Conservation (phyloP, 1,140 invertebrate genomes). For the Euura lappo region DNA sequence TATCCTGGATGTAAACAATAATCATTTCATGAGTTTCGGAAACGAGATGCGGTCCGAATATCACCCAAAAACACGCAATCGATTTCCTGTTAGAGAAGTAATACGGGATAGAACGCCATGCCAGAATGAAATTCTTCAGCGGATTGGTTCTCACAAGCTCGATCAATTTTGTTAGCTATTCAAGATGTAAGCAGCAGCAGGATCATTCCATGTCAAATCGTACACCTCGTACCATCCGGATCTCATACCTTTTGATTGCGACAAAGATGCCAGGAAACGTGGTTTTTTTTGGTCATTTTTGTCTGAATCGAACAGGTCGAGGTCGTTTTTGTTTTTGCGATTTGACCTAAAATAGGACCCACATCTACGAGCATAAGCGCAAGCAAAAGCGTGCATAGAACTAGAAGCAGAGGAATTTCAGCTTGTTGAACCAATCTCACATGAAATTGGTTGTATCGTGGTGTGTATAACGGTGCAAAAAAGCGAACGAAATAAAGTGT, state of each 20-base stretch:
- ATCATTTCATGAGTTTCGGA: constrained; percentile 21
- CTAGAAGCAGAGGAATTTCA: not conserved
- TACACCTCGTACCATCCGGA: too few species aligned
- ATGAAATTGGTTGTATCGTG: not conserved
- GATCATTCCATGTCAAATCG: too few species aligned
- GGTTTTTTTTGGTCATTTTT: too few species aligned
- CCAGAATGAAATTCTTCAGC: constrained; percentile 46
- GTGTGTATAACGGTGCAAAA: not conserved
- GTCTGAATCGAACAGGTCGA: too few species aligned
- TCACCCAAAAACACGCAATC: not conserved
- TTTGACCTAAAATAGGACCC: too few species aligned
- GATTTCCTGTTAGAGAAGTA: constrained; percentile 30
- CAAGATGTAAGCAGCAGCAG: not conserved
- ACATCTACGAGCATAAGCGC: too few species aligned
- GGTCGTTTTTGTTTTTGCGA: too few species aligned
- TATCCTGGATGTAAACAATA: constrained; percentile 66
- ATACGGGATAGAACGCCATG: constrained; percentile 47
- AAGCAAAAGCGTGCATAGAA: too few species aligned
- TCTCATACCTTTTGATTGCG: too few species aligned
- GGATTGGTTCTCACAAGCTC: constrained; percentile 50
- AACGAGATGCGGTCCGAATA: constrained; percentile 27
- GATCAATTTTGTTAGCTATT: not conserved
- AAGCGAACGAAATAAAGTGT: too few species aligned
- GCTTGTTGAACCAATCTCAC: constrained; percentile 37
- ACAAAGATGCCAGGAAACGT: too few species aligned